Base-by-base conservation (phyloP, 2,113 vertebrate genomes). In the Mirounga angustirostris region DNA sequence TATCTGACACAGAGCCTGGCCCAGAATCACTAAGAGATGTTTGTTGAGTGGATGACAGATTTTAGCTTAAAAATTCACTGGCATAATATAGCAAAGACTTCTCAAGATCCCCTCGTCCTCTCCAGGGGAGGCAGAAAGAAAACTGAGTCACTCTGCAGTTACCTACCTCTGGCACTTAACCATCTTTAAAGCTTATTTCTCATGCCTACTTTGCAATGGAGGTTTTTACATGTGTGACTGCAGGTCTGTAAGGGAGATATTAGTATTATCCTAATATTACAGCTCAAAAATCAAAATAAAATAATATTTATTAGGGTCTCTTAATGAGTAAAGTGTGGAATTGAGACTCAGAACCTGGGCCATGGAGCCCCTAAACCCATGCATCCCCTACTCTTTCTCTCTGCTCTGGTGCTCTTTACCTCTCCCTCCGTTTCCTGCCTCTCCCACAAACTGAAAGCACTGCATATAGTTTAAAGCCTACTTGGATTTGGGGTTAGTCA, bases 11-110 rank as follows among this genome's bases (percentile, higher is more conserved):
- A 22, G 13, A 6, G 4, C 67, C 90, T 79, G 16, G 40, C 36
- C 24, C 22, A 61, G 40, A 54, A 69, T 36, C n/a, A 67, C 74
- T 33, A 56, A 90, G 91, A 84, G 89, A 65, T 79, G 73, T 46
- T 40, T 46, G 33, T 52, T 92, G 56, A 89, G 22, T 54, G n/a
- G 58, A 87, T 87, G 67, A 85, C 28, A 46, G 58, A 92, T 92
- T 89, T 50, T 78, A 61, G 26, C 65, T 90, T 58, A 61, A 89
- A 95, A 97, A 61, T 78, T 95, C 40, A n/a, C 21, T 6, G 36
- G 54, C n/a, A 13, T 63, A 52, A 33, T 33, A 61, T 63, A 82
- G 12, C 36, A 91, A 96, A 96, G 1, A 1, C 36, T 73, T 87
- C 81, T 80, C 43, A 40, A 89, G 86, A 81, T 6, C 54, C 46